Conservation (phyloP, 2,888 invertebrate species). For the Oscheius sp. region DNA sequence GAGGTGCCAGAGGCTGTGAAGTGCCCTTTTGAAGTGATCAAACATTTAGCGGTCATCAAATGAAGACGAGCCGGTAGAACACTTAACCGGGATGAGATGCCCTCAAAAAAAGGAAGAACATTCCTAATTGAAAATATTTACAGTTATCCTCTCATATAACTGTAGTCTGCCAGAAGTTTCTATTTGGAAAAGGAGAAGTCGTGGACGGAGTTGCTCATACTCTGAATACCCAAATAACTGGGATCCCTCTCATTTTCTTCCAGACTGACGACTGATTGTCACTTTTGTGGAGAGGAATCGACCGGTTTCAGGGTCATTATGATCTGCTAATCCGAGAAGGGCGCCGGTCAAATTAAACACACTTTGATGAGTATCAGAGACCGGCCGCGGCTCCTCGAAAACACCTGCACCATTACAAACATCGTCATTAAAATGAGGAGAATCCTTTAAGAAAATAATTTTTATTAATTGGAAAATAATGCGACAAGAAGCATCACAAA, state of each 20-base stretch:
- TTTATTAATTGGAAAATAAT: too few relatives aligned
- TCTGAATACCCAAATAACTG: too few relatives aligned
- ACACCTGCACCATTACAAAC: conserved; percentile 9
- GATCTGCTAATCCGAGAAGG: conserved; percentile 37
- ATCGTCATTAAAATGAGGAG: conserved; percentile 1
- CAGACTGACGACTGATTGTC: conserved; percentile 8
- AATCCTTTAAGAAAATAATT: too few relatives aligned
- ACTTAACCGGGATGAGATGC: not conserved
- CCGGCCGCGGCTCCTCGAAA: conserved; percentile 23
- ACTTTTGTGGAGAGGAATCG: conserved; percentile 2
- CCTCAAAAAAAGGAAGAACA: too few relatives aligned
- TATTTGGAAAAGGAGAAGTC: too few relatives aligned
- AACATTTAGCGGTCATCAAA: conserved; percentile 19
- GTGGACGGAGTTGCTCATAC: too few relatives aligned
- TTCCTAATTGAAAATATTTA: too few relatives aligned
- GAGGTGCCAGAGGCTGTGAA: conserved; percentile 18
- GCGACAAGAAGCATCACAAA: too few relatives aligned
- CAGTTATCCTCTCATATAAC: too few relatives aligned
- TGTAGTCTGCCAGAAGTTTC: too few relatives aligned
- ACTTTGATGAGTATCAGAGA: conserved; percentile 28
- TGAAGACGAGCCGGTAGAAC: conserved; percentile 16
- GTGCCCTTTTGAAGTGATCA: conserved; percentile 10
- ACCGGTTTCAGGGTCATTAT: conserved; percentile 34
- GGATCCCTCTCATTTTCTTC: not conserved
- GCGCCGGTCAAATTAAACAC: conserved; percentile 36